Conservation (phyloP, 2,113 vertebrate genomes). For the Pagrus major region DNA sequence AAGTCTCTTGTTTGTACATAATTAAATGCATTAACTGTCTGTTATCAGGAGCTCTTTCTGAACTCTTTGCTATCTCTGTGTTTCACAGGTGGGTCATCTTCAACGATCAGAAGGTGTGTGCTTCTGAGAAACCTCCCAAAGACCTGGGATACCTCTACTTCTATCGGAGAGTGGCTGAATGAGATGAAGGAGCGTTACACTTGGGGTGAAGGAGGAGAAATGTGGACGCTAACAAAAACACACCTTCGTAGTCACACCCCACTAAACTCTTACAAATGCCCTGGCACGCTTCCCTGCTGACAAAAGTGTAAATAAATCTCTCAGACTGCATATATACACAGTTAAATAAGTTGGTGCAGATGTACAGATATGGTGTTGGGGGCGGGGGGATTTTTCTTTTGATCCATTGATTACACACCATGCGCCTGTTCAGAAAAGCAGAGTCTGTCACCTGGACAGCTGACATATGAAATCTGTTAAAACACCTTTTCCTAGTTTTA, state of each 20-base stretch:
- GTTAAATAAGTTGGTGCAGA: slow-evolving; percentile 55
- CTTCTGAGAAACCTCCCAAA: slow-evolving; percentile 98
- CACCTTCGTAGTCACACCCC: slow-evolving; percentile 47
- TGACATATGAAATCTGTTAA: neutral
- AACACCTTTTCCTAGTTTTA: slow-evolving; percentile 12
- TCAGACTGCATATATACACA: slow-evolving; percentile 57
- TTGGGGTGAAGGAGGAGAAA: slow-evolving; percentile 32
- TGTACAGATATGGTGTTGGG: slow-evolving; percentile 58
- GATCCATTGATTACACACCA: slow-evolving; percentile 33
- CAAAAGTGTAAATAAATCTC: slow-evolving; percentile 74
- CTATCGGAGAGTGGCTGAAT: slow-evolving; percentile 93
- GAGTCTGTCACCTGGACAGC: slow-evolving; percentile 3
- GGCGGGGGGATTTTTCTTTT: slow-evolving; percentile 13
- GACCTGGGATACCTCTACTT: slow-evolving; percentile 99
- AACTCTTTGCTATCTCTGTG: neutral
- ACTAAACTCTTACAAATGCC: slow-evolving; percentile 68
- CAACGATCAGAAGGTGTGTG: slow-evolving; percentile 99
- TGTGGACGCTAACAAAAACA: slow-evolving; percentile 52
- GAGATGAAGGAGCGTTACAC: slow-evolving; percentile 72
- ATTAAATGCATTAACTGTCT: neutral
- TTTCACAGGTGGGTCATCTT: slow-evolving; percentile 96
- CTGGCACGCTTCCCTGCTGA: slow-evolving; percentile 71
- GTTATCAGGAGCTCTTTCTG: neutral
- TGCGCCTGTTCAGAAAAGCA: slow-evolving; percentile 20
- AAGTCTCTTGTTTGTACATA: neutral